Conservation (phyloP, 2,113 vertebrate species). For the Macquaria ambigua region DNA sequence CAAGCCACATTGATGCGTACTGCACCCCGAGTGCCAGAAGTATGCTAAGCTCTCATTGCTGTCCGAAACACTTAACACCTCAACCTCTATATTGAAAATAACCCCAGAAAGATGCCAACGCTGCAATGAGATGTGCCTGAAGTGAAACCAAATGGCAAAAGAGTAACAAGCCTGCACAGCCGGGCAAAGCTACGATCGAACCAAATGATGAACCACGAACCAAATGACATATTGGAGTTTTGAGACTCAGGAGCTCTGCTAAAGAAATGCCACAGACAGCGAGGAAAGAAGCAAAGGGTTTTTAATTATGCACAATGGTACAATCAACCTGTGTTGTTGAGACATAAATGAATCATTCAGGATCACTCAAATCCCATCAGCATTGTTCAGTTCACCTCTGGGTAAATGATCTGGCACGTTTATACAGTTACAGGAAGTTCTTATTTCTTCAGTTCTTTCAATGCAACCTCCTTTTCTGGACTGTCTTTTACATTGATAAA, state of each 20-base stretch:
- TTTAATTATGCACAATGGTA: constrained; percentile 22
- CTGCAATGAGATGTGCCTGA: constrained; percentile 6
- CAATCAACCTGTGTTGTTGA: constrained; percentile 25
- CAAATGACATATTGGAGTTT: constrained; percentile 28
- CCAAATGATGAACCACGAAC: too few relatives aligned
- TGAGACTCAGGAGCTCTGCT: constrained; percentile 7
- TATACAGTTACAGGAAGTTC: background rate
- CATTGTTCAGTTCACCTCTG: constrained; percentile 22
- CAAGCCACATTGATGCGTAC: constrained; percentile 18
- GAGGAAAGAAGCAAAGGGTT: background rate
- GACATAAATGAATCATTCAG: background rate
- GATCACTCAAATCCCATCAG: background rate
- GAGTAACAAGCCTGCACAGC: constrained; percentile 3
- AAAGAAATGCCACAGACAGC: background rate
- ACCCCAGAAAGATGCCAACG: constrained; percentile 11
- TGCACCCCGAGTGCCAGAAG: background rate
- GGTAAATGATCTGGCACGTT: background rate
- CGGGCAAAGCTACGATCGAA: constrained; percentile 25
- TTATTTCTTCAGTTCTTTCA: constrained; percentile 6
- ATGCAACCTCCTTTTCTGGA: background rate
- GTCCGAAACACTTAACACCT: constrained; percentile 40
- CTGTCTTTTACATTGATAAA: constrained; percentile 14
- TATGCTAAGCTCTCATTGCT: constrained; percentile 29
- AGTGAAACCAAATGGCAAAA: constrained; percentile 36
- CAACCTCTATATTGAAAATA: constrained; percentile 25